Conservation (phyloP, 2,888 invertebrate species). For the Mactromeris polynyma region DNA sequence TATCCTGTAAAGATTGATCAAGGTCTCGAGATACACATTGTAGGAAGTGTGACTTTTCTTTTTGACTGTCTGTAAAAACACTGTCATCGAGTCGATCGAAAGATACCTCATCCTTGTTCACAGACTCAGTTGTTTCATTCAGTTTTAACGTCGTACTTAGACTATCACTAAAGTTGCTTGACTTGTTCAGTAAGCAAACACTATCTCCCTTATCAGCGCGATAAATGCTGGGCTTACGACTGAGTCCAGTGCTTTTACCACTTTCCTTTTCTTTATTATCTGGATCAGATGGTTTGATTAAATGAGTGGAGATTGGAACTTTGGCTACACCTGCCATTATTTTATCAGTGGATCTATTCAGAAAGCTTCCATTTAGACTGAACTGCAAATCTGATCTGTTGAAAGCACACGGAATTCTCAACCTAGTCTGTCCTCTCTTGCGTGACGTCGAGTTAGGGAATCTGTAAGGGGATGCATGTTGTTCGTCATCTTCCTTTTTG, state of each 20-base stretch:
- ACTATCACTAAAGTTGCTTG: conserved; percentile 27
- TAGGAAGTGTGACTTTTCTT: conserved; percentile 32
- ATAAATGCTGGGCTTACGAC: conserved; percentile 76
- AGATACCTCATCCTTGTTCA: conserved; percentile 15
- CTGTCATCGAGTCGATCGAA: conserved; percentile 23
- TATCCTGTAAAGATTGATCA: conserved; percentile 71
- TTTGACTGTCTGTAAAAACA: conserved; percentile 40
- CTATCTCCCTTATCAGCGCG: conserved; percentile 64
- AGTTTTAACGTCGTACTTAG: conserved; percentile 35
- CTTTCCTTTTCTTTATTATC: conserved; percentile 22
- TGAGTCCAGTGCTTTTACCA: conserved; percentile 45
- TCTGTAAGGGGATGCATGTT: conserved; percentile 76
- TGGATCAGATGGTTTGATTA: conserved; percentile 75
- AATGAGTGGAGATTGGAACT: conserved; percentile 79
- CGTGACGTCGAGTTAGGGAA: conserved; percentile 78
- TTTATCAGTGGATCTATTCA: conserved; percentile 61
- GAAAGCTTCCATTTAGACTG: conserved; percentile 36
- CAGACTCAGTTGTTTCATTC: conserved; percentile 39
- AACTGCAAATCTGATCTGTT: conserved; percentile 73
- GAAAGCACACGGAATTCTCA: conserved; percentile 82
- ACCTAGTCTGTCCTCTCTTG: conserved; percentile 79
- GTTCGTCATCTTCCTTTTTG: conserved; percentile 67
- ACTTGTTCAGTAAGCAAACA: conserved; percentile 3
- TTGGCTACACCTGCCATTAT: conserved; percentile 68
- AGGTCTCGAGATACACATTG: conserved; percentile 62